Percentiles rank a stretch among this genome's conserved stretches.
Evolutionary conservation across 2,888 invertebrate genomes (phyloP).

Genomic region (Leptopilina drosophilae): DNA sequence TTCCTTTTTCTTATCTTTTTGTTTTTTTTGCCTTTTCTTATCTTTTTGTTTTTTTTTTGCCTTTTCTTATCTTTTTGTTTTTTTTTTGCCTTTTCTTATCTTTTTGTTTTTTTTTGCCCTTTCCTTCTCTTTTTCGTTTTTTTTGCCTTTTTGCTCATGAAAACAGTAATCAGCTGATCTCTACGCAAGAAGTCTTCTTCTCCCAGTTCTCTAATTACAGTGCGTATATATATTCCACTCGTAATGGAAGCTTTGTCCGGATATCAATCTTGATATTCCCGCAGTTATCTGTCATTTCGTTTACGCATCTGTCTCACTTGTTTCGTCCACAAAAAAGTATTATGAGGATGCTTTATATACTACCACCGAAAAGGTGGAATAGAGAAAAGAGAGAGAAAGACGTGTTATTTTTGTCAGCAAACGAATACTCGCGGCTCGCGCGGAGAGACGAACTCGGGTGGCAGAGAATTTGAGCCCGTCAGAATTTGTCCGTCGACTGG

Average conservation of each 20-base stretch:
- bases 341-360: constrained; percentile 37
- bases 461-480: constrained; percentile 65
- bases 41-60: too few species aligned
- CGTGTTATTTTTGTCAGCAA: constrained; percentile 76
- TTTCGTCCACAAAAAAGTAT: constrained; percentile 39
- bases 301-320: not conserved
- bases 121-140: too few species aligned
- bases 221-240: not conserved
- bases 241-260: not conserved
- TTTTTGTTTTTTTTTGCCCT: too few species aligned
- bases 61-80: too few species aligned
- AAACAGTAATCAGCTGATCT: not conserved
- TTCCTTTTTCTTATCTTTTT: too few species aligned
- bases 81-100: too few species aligned
- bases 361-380: constrained; percentile 38
- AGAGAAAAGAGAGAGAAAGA: constrained; percentile 62
- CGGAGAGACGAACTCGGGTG: constrained; percentile 60
- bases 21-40: too few species aligned
- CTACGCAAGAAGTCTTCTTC: too few species aligned
- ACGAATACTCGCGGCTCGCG: constrained; percentile 73
- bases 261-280: constrained; percentile 22
- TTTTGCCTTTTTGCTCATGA: not conserved
- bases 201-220: not conserved
- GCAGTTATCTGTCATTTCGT: constrained; percentile 5
- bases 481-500: constrained; percentile 59